Evolutionary conservation across 2,888 invertebrate species (phyloP).

Genomic region (Nomada hirtipes): DNA sequence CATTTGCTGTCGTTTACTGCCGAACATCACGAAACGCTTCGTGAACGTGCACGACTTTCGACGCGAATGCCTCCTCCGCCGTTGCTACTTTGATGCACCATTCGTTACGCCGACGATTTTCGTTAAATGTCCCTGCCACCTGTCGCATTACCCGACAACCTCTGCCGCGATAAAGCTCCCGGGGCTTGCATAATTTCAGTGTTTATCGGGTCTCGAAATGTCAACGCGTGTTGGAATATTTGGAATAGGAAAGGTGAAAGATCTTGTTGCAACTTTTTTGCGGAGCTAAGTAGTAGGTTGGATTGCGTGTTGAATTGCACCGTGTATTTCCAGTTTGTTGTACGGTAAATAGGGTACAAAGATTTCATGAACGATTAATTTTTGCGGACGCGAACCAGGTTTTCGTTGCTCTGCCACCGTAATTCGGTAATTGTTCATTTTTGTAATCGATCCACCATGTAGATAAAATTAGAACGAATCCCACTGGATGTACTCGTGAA

Average conservation of each 20-base stretch:
- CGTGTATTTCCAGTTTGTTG: not conserved
- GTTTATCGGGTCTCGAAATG: not conserved
- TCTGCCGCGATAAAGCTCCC: not conserved
- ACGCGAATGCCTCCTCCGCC: not conserved
- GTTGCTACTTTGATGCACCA: constrained; percentile 15
- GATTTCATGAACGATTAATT: not conserved
- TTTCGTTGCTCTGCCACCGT: not conserved
- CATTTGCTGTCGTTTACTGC: constrained; percentile 47
- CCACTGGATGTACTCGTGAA: constrained; percentile 1
- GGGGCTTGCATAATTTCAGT: not conserved
- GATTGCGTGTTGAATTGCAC: too few relatives aligned
- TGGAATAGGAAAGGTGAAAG: not conserved
- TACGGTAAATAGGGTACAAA: too few relatives aligned
- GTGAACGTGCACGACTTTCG: constrained; percentile 19
- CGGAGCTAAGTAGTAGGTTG: too few relatives aligned
- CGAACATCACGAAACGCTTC: constrained; percentile 45
- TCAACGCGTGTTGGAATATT: not conserved
- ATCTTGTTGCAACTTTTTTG: too few relatives aligned
- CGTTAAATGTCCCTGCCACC: constrained; percentile 20
- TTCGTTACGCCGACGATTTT: constrained; percentile 20
- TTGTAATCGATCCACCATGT: constrained; percentile 7
- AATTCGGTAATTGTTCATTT: constrained; percentile 18
- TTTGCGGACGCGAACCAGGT: constrained; percentile 3
- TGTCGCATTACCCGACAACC: constrained; percentile 12
- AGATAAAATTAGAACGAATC: constrained; percentile 19